Evolutionary conservation across 1,140 invertebrate genomes (phyloP).

Genomic region (Phocides pigmalion): DNA sequence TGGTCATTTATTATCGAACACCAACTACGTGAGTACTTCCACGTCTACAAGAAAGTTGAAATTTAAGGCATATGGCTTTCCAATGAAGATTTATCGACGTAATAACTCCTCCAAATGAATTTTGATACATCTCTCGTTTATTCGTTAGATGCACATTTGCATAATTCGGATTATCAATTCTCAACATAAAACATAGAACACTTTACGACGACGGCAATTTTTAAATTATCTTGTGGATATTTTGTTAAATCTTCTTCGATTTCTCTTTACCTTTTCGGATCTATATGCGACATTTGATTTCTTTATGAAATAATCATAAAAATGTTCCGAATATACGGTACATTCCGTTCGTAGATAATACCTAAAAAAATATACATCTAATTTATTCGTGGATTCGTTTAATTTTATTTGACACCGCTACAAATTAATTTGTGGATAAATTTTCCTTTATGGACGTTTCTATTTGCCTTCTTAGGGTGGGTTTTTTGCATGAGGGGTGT

Average conservation of each 20-base stretch:
- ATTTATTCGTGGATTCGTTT: constrained; percentile 46
- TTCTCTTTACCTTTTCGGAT: constrained; percentile 22
- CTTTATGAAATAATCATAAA: background rate
- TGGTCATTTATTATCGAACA: constrained; percentile 10
- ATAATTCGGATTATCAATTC: constrained; percentile 39
- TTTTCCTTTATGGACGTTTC: constrained; percentile 77
- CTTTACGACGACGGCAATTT: constrained; percentile 37
- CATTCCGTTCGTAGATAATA: background rate
- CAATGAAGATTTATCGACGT: constrained; percentile 40
- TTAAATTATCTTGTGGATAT: constrained; percentile 27
- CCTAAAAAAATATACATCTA: background rate
- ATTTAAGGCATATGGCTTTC: constrained; percentile 32
- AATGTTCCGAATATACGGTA: background rate
- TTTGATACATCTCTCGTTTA: constrained; percentile 35
- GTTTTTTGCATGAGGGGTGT: constrained; percentile 63
- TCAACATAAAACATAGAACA: constrained; percentile 35
- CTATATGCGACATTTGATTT: constrained; percentile 13
- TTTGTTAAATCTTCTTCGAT: constrained; percentile 20
- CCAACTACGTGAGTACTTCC: constrained; percentile 14
- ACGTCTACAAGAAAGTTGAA: constrained; percentile 23
- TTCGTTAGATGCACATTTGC: constrained; percentile 37
- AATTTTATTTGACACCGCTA: constrained; percentile 67
- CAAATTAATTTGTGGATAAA: constrained; percentile 82
- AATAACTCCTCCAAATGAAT: constrained; percentile 39
- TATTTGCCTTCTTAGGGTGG: constrained; percentile 58